Evolutionary conservation across 1,140 invertebrate genomes (phyloP).

Genomic region (Octopus bimaculoides): DNA sequence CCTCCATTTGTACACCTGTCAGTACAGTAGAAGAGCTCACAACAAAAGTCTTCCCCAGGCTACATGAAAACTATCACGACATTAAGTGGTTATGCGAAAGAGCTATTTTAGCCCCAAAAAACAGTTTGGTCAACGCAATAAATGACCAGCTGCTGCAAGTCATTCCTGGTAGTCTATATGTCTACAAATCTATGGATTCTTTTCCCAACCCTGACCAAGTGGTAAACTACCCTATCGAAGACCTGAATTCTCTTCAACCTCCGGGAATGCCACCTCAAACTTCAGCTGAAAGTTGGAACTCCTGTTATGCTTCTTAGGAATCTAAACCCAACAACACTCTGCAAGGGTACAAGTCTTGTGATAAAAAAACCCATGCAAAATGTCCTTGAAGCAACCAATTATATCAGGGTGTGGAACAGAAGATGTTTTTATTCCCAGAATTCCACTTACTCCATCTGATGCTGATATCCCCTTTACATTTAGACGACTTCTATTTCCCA

Average conservation of each 20-base stretch:
- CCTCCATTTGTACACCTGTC: background rate
- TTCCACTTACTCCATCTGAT: background rate
- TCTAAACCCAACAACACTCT: background rate
- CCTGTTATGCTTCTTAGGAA: background rate
- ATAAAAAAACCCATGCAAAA: background rate
- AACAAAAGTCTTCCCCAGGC: background rate
- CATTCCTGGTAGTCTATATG: background rate
- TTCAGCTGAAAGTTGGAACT: background rate
- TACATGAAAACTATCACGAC: background rate
- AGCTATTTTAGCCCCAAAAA: constrained; percentile 3
- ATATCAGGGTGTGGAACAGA: background rate
- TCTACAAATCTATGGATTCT: too few relatives aligned
- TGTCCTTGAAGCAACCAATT: background rate
- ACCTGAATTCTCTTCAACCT: too few relatives aligned
- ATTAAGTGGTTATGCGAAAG: background rate
- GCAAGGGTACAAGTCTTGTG: background rate
- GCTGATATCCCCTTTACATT: background rate
- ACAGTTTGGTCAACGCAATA: background rate
- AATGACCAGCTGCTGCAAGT: background rate
- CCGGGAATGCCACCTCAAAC: background rate
- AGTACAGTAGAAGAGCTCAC: background rate
- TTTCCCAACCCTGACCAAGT: too few relatives aligned
- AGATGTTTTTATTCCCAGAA: background rate
- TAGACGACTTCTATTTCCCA: constrained; percentile 3
- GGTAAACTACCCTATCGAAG: too few relatives aligned